Base-by-base conservation (phyloP, 2,113 vertebrate species). In the Phylloscopus whistleri region DNA sequence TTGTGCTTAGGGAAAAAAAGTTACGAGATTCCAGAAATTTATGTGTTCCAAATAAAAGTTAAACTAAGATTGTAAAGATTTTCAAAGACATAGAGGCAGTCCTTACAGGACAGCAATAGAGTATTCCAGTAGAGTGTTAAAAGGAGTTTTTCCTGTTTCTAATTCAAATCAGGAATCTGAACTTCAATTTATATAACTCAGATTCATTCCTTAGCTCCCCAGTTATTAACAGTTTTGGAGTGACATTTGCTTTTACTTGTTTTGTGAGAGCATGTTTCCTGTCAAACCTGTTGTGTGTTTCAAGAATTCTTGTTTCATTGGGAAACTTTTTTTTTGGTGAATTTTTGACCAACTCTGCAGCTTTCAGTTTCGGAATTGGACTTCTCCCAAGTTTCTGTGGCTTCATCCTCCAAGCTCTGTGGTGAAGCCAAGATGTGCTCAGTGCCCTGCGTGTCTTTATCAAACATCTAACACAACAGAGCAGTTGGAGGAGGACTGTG, bases 11-110 rank as follows among this genome's bases (percentile, higher is more conserved):
- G 67, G 67, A 49, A 85, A 79, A 79, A 81, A 93, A 53, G 70
- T 93, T 91, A 93, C 73, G 62, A 95, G 79, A 83, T 73, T 88
- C 37, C 46, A 86, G 59, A 77, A 80, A 94, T 77, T 37, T 86
- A 69, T 93, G 55, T 77, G 75, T 62, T 94, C 67, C 39, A 88
- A 83, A 56, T 11, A 88, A 89, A 66, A 85, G 69, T 80, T 89
- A 56, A 91, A 85, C 20, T 72, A 62, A 73, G 26, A 64, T 31
- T 62, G 44, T 56, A 69, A 92, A 85, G 41, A 62, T 51, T 93
- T 93, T 73, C 7, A 1, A 75, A 93, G 55, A 77, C 17, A 41
- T 7, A 37, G n/a, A 73, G 41, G 10, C 19, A 82, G 44, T 28
- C n/a, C 64, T 87, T n/a, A 41, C 3, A 69, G 16, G 49, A 66